Conservation (phyloP, 2,797 vertebrate species). For the Acrossocheilus wenchowensis region DNA sequence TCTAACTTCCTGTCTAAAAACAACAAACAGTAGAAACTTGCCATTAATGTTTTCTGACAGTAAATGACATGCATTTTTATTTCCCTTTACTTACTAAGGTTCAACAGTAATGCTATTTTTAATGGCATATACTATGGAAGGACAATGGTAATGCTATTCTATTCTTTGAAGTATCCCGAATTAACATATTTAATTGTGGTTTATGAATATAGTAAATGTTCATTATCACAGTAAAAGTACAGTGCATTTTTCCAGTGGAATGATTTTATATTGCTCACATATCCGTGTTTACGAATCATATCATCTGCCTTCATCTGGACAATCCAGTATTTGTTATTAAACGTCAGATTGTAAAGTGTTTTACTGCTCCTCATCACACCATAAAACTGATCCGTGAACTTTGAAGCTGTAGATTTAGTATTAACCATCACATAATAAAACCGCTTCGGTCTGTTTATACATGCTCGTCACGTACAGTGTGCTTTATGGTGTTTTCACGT, state of each 20-base stretch:
- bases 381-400: slow-evolving; percentile 12
- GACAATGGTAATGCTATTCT: neutral
- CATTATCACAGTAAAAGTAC: neutral
- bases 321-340: slow-evolving; percentile 6
- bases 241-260: neutral
- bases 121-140: neutral
- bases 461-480: slow-evolving; percentile 23
- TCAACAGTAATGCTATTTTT: neutral
- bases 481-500: slow-evolving; percentile 5
- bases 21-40: neutral
- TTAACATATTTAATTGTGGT: neutral
- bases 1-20: neutral
- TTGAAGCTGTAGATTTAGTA: slow-evolving; percentile 8
- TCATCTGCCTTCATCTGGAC: neutral
- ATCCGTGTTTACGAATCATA: neutral
- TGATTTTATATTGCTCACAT: neutral
- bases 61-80: neutral
- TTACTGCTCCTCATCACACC: neutral
- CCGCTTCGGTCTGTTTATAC: neutral
- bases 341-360: neutral
- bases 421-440: neutral
- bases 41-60: neutral
- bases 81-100: neutral
- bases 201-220: neutral
- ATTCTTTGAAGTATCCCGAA: neutral